A percentile compares a stretch with the other conserved stretches of the same genome.
Evolutionary conservation across 2,888 invertebrate genomes (phyloP).

Genomic region (Xestoiulus laeticollis): DNA sequence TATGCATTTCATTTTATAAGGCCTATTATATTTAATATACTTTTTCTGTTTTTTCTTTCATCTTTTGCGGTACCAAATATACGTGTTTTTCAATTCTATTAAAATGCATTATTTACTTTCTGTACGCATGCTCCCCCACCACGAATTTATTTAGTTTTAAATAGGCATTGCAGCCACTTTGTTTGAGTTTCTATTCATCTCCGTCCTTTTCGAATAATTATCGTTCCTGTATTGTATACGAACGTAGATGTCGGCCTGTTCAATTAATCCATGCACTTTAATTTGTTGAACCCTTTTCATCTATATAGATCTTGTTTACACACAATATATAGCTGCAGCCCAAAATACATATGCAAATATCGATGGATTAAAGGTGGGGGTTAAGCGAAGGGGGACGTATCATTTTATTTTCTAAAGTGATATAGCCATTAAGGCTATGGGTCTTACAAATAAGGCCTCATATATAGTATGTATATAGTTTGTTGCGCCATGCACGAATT

Average conservation of each 20-base stretch:
- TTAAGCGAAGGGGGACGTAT: neutral
- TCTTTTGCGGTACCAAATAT: neutral
- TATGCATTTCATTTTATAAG: neutral
- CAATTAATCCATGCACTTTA: conserved; percentile 8
- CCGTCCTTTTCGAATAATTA: conserved; percentile 7
- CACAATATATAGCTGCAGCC: neutral
- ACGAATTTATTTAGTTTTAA: neutral
- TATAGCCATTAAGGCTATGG: neutral
- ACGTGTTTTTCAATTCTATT: neutral
- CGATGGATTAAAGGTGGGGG: neutral
- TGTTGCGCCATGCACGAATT: neutral
- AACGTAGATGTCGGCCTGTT: neutral
- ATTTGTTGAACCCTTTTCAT: conserved; percentile 25
- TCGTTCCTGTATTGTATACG: neutral
- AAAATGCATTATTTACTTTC: conserved; percentile 14
- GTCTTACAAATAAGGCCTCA: neutral
- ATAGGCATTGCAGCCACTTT: neutral
- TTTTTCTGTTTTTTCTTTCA: neutral
- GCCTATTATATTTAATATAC: neutral
- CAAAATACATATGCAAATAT: conserved; percentile 24
- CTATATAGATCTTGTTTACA: neutral
- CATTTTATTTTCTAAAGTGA: neutral
- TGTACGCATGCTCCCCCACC: neutral
- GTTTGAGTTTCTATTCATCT: neutral
- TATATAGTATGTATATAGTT: neutral